Evolutionary conservation across 1,140 invertebrate genomes (phyloP).

Genomic region (Pinna nobilis): DNA sequence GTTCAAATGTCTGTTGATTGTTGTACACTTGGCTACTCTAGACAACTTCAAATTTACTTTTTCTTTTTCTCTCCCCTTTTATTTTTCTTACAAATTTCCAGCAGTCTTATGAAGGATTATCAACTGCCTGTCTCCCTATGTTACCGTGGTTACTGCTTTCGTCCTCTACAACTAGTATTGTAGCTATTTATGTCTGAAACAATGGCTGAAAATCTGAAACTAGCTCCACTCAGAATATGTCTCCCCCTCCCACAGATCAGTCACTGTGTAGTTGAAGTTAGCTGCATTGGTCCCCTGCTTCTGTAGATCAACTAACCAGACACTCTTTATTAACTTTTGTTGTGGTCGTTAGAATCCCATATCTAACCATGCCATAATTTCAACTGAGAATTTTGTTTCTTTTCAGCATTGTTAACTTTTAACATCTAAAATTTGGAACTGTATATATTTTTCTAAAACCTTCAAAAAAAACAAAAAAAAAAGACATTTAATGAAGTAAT

Average conservation of each 20-base stretch:
- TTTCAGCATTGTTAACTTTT: no score
- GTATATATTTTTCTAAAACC: no score
- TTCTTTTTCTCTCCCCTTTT: neutral
- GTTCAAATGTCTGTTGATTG: slow-evolving; percentile 1
- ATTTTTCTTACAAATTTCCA: slow-evolving; percentile 35
- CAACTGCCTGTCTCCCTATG: slow-evolving; percentile 47
- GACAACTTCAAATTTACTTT: neutral
- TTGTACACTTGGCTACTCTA: slow-evolving; percentile 9
- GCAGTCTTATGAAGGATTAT: slow-evolving; percentile 31
- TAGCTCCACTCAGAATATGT: slow-evolving; percentile 8
- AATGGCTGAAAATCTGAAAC: slow-evolving; percentile 26
- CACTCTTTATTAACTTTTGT: slow-evolving; percentile 4
- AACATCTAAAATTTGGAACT: no score
- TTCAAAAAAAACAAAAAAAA: neutral
- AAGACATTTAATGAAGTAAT: neutral
- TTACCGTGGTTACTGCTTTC: slow-evolving; percentile 47
- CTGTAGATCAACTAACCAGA: slow-evolving; percentile 19
- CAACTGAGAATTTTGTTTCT: no score
- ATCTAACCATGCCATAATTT: no score
- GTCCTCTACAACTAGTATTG: slow-evolving; percentile 41
- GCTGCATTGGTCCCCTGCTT: slow-evolving; percentile 17
- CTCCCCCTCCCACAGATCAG: no score
- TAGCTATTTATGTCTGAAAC: slow-evolving; percentile 31
- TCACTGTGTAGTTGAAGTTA: slow-evolving; percentile 1
- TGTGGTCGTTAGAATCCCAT: slow-evolving; percentile 14